Base-by-base conservation (phyloP, 2,797 vertebrate species). In the Alosa sapidissima region DNA sequence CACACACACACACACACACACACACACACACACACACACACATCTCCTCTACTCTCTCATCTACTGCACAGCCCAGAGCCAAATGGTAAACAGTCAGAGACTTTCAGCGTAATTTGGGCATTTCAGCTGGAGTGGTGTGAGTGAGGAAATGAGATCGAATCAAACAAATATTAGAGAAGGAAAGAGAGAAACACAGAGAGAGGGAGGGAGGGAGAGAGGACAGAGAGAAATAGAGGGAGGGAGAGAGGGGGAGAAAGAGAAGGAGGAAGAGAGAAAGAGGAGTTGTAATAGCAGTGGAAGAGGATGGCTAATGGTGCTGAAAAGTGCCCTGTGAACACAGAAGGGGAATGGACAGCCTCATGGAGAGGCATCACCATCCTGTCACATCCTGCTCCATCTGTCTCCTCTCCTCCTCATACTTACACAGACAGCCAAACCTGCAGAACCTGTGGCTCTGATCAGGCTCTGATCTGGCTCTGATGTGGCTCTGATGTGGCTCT, bases 1-100 rank as follows among this genome's bases (percentile, higher is more conserved):
- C 28, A 68, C 21, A 65, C 60, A 65, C 60, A 65, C 60, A 68
- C 28, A 68, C 65, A 68, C 28, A 33, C 65, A 68, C 65, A 36
- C 65, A 36, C 65, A 72, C 65, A 72, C 65, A 72, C 65, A 72
- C 65, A 41, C 65, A 72, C 62, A 68, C 62, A 68, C 62, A 68
- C 65, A 58, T n/a, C 62, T 33, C 24, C 21, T 62, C n/a, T 24
- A 6, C 60, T 62, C 21, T n/a, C 81, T 24, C 47, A 48, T 49
- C 28, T 8, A 52, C 3, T 14, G 49, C 24, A 7, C 49, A 52
- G 51, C n/a, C 49, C 4, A 24, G 6, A 28, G 62, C 62, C 7
- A 65, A 65, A 28, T 65, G 62, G 62, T 33, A 28, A 28, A 65
- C 62, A 65, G 21, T 65, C 21, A 2, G 60, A 65, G 60, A 24